Evolutionary conservation across 2,797 vertebrate species (phyloP).

Genomic region (Parauchenoglanis punctatus): DNA sequence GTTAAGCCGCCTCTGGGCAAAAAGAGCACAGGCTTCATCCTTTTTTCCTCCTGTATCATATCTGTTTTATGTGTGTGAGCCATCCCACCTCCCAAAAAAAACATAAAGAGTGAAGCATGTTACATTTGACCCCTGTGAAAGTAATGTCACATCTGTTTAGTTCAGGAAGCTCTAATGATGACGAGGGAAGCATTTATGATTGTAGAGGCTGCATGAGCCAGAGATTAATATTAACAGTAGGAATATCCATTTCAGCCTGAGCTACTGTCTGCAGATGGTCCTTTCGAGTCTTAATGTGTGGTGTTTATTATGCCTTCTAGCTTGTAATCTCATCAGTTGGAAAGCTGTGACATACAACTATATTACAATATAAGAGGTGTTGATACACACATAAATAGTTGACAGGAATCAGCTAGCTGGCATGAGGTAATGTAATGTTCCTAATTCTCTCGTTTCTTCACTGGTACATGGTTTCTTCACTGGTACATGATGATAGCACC

Average conservation of each 20-base stretch:
- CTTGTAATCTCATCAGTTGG: constrained; percentile 8
- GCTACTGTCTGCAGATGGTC: constrained; percentile 21
- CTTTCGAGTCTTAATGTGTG: constrained; percentile 24
- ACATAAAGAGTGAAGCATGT: constrained; percentile 18
- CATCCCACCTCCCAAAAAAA: constrained; percentile 32
- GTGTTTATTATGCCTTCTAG: constrained; percentile 25
- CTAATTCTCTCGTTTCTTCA: constrained; percentile 1
- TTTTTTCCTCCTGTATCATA: constrained; percentile 26
- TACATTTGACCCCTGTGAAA: constrained; percentile 29
- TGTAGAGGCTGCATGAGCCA: neutral
- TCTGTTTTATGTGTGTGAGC: constrained; percentile 49
- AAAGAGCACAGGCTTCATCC: constrained; percentile 48
- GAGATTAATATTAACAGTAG: constrained; percentile 36
- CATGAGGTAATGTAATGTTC: neutral
- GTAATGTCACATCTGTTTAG: constrained; percentile 41
- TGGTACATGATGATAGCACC: neutral
- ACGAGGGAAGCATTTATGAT: constrained; percentile 35
- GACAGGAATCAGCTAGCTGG: constrained; percentile 16
- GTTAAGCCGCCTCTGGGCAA: constrained; percentile 64
- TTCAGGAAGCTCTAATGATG: constrained; percentile 25
- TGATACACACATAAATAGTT: neutral
- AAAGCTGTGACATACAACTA: constrained; percentile 14
- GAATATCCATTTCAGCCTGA: constrained; percentile 3
- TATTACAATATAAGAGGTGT: constrained; percentile 21
- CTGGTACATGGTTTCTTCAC: neutral